Conservation (phyloP, 2,888 invertebrate species). For the Bursaphelenchus okinawaensis region DNA sequence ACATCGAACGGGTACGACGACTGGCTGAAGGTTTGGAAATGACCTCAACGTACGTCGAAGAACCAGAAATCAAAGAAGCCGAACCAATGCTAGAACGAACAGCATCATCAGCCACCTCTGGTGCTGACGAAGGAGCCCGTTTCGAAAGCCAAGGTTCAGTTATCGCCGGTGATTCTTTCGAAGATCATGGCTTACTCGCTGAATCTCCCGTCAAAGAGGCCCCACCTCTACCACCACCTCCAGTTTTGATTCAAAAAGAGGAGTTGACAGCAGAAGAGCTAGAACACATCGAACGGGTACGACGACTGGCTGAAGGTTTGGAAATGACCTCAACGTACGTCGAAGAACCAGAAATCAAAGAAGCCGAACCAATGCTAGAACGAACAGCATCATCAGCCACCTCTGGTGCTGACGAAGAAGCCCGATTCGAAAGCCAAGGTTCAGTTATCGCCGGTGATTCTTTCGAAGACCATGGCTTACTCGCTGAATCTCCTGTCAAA, state of each 20-base stretch:
- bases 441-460: neutral
- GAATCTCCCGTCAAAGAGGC: slow-evolving; percentile 1
- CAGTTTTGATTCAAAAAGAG: neutral
- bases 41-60: neutral
- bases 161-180: slow-evolving; percentile 10
- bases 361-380: slow-evolving; percentile 7
- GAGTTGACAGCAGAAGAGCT: slow-evolving; percentile 38
- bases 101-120: neutral
- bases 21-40: slow-evolving; percentile 15
- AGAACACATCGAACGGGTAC: slow-evolving; percentile 32
- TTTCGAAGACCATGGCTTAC: neutral
- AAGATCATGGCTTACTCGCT: slow-evolving; percentile 3
- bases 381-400: slow-evolving; percentile 19
- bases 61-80: neutral
- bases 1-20: slow-evolving; percentile 24
- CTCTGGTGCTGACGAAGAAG: slow-evolving; percentile 25
- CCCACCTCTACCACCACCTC: slow-evolving; percentile 9
- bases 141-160: neutral
- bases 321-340: neutral
- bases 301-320: slow-evolving; percentile 20
- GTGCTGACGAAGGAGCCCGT: neutral
- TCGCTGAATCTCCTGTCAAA: neutral
- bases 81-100: neutral
- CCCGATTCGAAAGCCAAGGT: neutral
- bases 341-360: slow-evolving; percentile 11